Evolutionary conservation across 64 coral and sea anemone genomes (phyloP).

Genomic region (Acropora tenuis): DNA sequence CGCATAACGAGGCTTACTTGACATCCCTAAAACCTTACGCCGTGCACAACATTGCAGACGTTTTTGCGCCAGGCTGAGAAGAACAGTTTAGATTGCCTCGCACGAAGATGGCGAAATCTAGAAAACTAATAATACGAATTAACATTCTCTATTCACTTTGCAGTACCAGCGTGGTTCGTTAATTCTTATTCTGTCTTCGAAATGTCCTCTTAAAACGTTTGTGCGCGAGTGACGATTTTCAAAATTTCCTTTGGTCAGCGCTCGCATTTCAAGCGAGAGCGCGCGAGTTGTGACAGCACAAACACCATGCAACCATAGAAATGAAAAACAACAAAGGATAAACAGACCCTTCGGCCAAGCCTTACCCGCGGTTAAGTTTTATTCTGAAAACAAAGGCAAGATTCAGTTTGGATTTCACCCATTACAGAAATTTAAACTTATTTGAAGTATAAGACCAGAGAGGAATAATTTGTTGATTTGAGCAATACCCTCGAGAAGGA

Average conservation of each 20-base stretch:
- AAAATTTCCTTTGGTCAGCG: not conserved
- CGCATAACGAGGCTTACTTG: too few species aligned
- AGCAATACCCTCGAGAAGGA: not conserved
- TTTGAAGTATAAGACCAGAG: not conserved
- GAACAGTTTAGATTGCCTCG: too few species aligned
- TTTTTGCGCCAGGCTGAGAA: too few species aligned
- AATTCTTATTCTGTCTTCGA: too few species aligned
- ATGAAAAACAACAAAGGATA: not conserved
- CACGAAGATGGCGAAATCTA: too few species aligned
- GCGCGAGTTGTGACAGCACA: slow-evolving; percentile 5
- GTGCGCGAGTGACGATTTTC: too few species aligned
- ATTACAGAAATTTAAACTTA: not conserved
- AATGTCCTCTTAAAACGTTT: too few species aligned
- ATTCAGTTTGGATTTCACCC: not conserved
- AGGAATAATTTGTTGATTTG: not conserved
- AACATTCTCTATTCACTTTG: too few species aligned
- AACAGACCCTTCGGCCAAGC: slow-evolving; percentile 4
- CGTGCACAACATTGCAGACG: too few species aligned
- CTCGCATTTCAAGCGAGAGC: not conserved
- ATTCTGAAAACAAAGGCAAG: not conserved
- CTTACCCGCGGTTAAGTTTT: not conserved
- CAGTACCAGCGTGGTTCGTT: too few species aligned
- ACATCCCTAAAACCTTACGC: too few species aligned
- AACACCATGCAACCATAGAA: slow-evolving; percentile 3
- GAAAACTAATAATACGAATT: too few species aligned